Evolutionary conservation across 2,797 vertebrate species (phyloP).

Genomic region (Girardinus metallicus): DNA sequence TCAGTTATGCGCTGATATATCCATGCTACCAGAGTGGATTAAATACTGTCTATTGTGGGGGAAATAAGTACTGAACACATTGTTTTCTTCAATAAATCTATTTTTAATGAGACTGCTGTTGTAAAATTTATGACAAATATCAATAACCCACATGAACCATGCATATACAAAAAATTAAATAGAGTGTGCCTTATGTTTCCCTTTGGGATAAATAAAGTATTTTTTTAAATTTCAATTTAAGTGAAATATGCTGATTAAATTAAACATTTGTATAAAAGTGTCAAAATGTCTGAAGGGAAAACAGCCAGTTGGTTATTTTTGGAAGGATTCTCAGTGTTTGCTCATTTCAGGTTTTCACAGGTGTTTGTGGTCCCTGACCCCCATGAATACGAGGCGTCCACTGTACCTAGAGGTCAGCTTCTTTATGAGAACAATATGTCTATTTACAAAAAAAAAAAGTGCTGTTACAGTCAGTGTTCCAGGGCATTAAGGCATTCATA

Average conservation of each 20-base stretch:
- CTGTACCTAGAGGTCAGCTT: background rate
- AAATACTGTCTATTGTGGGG: background rate
- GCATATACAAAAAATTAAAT: background rate
- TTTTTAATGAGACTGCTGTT: background rate
- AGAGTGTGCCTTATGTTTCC: background rate
- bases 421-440: background rate
- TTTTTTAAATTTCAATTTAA: too few species aligned
- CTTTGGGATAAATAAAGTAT: too few species aligned
- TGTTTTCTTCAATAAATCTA: background rate
- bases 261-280: background rate
- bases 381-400: too few species aligned
- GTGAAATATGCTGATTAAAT: background rate
- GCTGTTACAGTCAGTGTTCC: background rate
- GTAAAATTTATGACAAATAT: background rate
- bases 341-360: too few species aligned
- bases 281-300: background rate
- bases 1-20: background rate
- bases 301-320: background rate
- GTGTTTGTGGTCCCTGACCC: background rate
- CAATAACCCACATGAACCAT: background rate
- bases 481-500: constrained; percentile 22
- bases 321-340: background rate
- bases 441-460: background rate
- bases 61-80: background rate
- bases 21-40: background rate